Evolutionary conservation across 2,888 invertebrate species (phyloP), one percentile per base, ranked within the genome.

Genomic region (Netelia inedita): DNA sequence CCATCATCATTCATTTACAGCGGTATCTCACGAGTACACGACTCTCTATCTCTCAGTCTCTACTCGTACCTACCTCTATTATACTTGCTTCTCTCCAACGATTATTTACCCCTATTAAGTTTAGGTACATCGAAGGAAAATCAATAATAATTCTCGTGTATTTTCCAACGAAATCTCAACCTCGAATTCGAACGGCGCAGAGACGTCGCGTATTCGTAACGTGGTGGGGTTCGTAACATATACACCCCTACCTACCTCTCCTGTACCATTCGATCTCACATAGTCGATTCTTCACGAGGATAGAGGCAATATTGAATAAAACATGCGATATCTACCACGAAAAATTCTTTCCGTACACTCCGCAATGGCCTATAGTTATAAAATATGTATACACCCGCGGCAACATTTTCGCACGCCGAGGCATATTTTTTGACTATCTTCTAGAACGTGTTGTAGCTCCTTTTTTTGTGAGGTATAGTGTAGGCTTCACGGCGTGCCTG

Each of bases 21-120:
- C 63, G 68, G 79, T 83, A 83, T 79, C 83, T 83, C 79, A 74
- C 46, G 55, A 73, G 53, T 79, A 79, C 79, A 83, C 69, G 57
- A 69, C 63, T 74, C 61, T 53, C 46, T 57, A 19, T 23, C 43
- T 66, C 69, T 63, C 43, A 35, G 35, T 5, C 6, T 35, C 35
- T 35, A 35, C 35, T 35, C 35, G 35, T 35, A 35, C 35, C 35
- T 35, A 35, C 35, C 35, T 35, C 35, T 35, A 35, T 35, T 35
- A 35, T 57, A 16, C 16, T 57, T 19, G 19, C 21, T 57, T 19
- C 57, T 16, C 57, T 46, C 14, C 2, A 46, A 46, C 10, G 46
- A 46, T 46, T 46, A 14, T 46, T 14, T 46, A 46, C 46, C 14
- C 46, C 14, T 46, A 14, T 46, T 46, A 14, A 46, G 6, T 35